Evolutionary conservation across 2,888 invertebrate species (phyloP).

Genomic region (Fissipunctia ypsillon): DNA sequence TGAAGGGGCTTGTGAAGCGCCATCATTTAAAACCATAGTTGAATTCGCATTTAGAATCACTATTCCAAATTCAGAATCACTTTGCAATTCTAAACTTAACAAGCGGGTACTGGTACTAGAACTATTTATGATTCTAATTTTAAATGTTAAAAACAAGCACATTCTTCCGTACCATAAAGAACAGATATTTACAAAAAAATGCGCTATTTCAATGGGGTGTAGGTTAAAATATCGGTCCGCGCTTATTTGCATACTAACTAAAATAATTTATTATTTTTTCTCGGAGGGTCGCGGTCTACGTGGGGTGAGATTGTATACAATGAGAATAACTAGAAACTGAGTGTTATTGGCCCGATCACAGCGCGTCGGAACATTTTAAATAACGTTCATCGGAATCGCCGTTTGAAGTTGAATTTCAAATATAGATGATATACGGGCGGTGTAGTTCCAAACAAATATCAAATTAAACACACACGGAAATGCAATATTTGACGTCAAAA

Average conservation of each 20-base stretch:
- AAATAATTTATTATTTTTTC: slow-evolving; percentile 91
- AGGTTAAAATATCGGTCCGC: slow-evolving; percentile 88
- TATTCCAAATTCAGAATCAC: slow-evolving; percentile 61
- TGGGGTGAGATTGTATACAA: slow-evolving; percentile 86
- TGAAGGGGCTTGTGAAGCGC: slow-evolving; percentile 76
- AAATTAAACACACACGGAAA: slow-evolving; percentile 85
- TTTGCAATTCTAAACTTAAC: slow-evolving; percentile 47
- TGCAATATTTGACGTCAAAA: slow-evolving; percentile 88
- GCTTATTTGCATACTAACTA: slow-evolving; percentile 91
- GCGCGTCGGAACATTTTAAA: slow-evolving; percentile 77
- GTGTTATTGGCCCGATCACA: slow-evolving; percentile 88
- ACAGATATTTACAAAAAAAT: slow-evolving; percentile 83
- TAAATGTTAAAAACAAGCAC: slow-evolving; percentile 65
- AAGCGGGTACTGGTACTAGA: slow-evolving; percentile 28
- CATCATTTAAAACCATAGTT: slow-evolving; percentile 68
- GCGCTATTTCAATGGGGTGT: slow-evolving; percentile 87
- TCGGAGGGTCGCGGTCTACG: slow-evolving; percentile 84
- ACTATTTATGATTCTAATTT: slow-evolving; percentile 65
- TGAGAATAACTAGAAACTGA: slow-evolving; percentile 87
- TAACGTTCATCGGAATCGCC: slow-evolving; percentile 77
- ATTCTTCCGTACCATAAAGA: slow-evolving; percentile 84
- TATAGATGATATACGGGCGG: slow-evolving; percentile 73
- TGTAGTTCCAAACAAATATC: slow-evolving; percentile 83
- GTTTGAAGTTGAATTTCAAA: slow-evolving; percentile 76
- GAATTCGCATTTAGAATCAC: slow-evolving; percentile 65